Percentiles rank a stretch among this genome's conserved stretches.
Evolutionary conservation across 1,140 invertebrate genomes (phyloP).

Genomic region (Brachionus paranguensis): DNA sequence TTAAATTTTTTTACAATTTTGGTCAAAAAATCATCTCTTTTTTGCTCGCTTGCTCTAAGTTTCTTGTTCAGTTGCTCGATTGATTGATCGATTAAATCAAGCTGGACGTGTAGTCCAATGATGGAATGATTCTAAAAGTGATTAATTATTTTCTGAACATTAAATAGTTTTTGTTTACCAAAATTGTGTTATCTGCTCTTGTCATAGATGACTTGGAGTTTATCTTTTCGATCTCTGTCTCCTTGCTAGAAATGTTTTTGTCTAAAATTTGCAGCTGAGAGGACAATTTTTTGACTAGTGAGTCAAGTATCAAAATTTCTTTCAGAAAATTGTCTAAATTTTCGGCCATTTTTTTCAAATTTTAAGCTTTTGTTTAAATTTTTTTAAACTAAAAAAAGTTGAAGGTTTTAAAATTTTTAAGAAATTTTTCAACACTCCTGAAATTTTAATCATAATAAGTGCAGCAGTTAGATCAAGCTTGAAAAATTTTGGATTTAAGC

Average conservation of each 20-base stretch:
- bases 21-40: not conserved
- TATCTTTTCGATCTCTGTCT: not conserved
- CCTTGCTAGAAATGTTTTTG: not conserved
- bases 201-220: not conserved
- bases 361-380: not conserved
- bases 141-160: not conserved
- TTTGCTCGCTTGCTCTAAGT: not conserved
- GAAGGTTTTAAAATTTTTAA: not conserved
- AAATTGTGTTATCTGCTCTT: not conserved
- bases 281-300: not conserved
- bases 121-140: not conserved
- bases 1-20: not conserved
- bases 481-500: not conserved
- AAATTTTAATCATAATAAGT: not conserved
- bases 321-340: not conserved
- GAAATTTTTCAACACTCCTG: not conserved
- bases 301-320: not conserved
- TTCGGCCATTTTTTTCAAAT: not conserved
- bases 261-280: not conserved
- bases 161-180: not conserved
- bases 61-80: not conserved
- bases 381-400: not conserved
- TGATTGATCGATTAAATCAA: not conserved
- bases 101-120: not conserved
- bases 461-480: not conserved